Conservation (phyloP, 2,113 vertebrate species). For the Nothobranchius furzeri region DNA sequence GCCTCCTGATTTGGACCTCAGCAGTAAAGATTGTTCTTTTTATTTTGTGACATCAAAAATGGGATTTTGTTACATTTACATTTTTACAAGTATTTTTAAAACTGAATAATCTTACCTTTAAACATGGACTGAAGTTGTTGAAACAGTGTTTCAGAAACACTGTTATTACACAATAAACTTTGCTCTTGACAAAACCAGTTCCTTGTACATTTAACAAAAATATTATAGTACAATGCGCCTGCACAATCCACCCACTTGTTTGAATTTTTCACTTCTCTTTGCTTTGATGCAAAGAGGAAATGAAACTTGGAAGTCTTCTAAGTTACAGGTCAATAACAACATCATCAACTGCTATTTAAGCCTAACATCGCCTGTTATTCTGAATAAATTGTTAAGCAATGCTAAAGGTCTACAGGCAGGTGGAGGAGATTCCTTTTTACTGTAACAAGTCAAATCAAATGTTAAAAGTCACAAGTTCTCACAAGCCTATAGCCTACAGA, state of each 20-base stretch:
- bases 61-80: too few relatives aligned
- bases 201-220: background rate
- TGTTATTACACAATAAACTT: background rate
- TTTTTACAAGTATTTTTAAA: background rate
- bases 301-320: constrained; percentile 27
- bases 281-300: constrained; percentile 9
- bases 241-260: background rate
- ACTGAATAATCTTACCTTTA: background rate
- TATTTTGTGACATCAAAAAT: too few relatives aligned
- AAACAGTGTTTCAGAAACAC: background rate
- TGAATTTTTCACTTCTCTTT: constrained; percentile 39
- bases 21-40: too few relatives aligned
- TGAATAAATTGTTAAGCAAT: background rate
- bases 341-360: background rate
- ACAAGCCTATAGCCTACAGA: background rate
- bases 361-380: background rate
- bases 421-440: background rate
- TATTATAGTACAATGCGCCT: background rate
- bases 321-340: background rate
- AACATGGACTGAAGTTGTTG: background rate
- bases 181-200: background rate
- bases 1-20: too few relatives aligned
- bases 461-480: background rate
- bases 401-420: background rate
- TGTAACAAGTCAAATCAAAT: too few relatives aligned